Evolutionary conservation across 1,140 invertebrate species (phyloP).

Genomic region (Drosophila tsacasi): DNA sequence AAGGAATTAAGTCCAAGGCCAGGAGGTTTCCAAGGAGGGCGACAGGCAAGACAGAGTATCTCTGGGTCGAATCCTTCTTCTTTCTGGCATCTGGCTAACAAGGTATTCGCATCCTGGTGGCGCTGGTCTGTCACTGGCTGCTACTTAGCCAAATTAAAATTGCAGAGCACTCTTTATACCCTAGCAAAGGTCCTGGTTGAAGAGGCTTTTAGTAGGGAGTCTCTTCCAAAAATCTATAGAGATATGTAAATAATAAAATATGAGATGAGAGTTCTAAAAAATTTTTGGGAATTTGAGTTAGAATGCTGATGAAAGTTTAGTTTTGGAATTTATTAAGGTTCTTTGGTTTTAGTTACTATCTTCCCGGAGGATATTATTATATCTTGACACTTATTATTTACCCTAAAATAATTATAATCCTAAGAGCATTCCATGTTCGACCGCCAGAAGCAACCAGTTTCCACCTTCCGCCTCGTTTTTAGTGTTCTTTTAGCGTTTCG

Average conservation of each 20-base stretch:
- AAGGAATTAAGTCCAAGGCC: constrained; percentile 27
- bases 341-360: too few species aligned
- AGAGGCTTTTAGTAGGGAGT: too few species aligned
- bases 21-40: background rate
- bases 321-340: background rate
- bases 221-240: background rate
- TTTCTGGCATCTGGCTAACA: constrained; percentile 14
- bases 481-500: constrained; percentile 59
- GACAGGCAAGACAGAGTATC: constrained; percentile 23
- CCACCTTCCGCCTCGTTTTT: constrained; percentile 28
- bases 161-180: constrained; percentile 45
- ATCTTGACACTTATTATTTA: background rate
- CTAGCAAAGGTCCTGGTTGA: background rate
- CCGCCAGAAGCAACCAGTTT: background rate
- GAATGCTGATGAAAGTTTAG: background rate
- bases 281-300: background rate
- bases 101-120: constrained; percentile 43
- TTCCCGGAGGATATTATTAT: too few species aligned
- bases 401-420: background rate
- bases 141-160: constrained; percentile 82
- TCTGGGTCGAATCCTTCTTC: constrained; percentile 9
- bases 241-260: background rate
- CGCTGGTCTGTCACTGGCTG: constrained; percentile 65
- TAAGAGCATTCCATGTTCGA: constrained; percentile 24
- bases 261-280: too few species aligned